Base-by-base conservation (phyloP, 2,888 invertebrate species). In the Pecten maximus region DNA sequence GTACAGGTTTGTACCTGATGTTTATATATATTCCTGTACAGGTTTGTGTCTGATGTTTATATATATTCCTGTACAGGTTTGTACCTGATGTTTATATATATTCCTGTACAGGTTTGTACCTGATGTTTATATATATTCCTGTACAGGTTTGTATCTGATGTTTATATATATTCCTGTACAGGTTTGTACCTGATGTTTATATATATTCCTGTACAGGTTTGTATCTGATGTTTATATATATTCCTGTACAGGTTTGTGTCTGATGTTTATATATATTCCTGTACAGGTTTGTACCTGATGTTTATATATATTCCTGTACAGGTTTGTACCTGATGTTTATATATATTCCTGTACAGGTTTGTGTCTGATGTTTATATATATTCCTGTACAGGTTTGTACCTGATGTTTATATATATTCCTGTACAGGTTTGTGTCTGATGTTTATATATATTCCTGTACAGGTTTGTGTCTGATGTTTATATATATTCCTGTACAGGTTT, bases 21-120 rank as follows among this genome's bases (percentile, higher is more conserved):
- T n/a, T n/a, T n/a, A n/a, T n/a, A n/a, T 28, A 10, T 35, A n/a
- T 87, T 88, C 48, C 8, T 54, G 87, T 89, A 2, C 90, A 94
- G 94, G 94, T 54, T 19, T 92, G 40, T 94, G 93, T 44, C 88
- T 95, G 44, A 89, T n/a, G n/a, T n/a, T n/a, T n/a, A n/a, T n/a
- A n/a, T 28, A 10, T 35, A n/a, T 87, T 88, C 48, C 8, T 54
- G 87, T 89, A 2, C 90, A 94, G 94, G 94, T 54, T 19, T 92
- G 40, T 94, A 93, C 40, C 88, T 95, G 44, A 89, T n/a, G n/a
- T n/a, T n/a, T n/a, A n/a, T n/a, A n/a, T 28, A 10, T 35, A n/a
- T 87, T 88, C 48, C 8, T 54, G 87, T 89, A 2, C 90, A 94
- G 94, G 94, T 54, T 19, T 92, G 40, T 94, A 93, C 40, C 88